These are phyloP conservation scores for Sycophaga agraensis DNA, from an alignment of 1,140 invertebrate genomes.

Conservation along the genomic window DNA sequence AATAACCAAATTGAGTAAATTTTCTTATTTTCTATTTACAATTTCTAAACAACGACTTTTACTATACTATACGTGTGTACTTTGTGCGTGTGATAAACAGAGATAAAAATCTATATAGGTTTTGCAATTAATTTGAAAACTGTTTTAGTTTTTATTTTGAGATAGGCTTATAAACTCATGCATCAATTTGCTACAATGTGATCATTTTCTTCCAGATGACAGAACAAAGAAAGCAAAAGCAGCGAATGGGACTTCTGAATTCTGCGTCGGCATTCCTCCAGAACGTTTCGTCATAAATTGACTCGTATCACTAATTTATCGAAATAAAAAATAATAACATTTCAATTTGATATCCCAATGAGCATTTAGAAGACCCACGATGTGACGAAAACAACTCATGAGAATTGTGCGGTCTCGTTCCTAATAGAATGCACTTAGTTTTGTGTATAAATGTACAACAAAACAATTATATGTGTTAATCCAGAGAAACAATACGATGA, in stretches of 20 bases:
- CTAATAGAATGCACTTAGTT: conserved; percentile 10
- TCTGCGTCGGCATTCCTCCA: conserved; percentile 71
- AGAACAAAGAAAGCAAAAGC: conserved; percentile 91
- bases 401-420: conserved; percentile 20
- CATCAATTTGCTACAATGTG: too few relatives aligned
- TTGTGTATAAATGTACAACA: conserved; percentile 13
- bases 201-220: conserved; percentile 71
- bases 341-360: background rate
- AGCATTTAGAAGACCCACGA: background rate
- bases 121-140: too few relatives aligned
- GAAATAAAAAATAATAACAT: conserved; percentile 1
- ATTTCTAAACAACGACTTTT: too few relatives aligned
- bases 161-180: too few relatives aligned
- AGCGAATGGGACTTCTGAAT: conserved; percentile 82
- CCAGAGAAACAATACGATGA: background rate
- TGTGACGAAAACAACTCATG: background rate
- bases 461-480: conserved; percentile 12
- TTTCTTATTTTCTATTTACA: too few relatives aligned
- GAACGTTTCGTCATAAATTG: conserved; percentile 41
- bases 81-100: too few relatives aligned
- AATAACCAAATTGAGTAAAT: too few relatives aligned
- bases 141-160: too few relatives aligned
- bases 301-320: background rate
- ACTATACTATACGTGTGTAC: too few relatives aligned
- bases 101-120: too few relatives aligned